Evolutionary conservation across 2,113 vertebrate genomes (phyloP).

Genomic region (Glareola pratincola): DNA sequence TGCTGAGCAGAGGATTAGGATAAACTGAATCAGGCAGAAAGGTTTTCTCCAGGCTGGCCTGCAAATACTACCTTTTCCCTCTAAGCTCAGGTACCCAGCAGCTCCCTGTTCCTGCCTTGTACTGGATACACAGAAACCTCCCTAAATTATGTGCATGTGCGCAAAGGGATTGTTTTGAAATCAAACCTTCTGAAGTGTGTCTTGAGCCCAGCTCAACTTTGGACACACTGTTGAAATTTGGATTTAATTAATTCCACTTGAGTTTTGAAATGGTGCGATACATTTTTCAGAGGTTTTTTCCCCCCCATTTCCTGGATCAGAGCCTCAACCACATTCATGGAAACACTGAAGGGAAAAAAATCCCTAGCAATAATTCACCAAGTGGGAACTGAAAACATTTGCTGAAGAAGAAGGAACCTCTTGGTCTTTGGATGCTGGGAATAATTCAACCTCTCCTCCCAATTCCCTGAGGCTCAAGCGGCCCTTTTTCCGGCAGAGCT

Average conservation of each 20-base stretch:
- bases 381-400: conserved; percentile 56
- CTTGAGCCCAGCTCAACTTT: conserved; percentile 64
- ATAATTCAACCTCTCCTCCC: conserved; percentile 52
- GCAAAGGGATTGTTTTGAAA: conserved; percentile 59
- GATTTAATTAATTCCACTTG: conserved; percentile 75
- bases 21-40: background rate
- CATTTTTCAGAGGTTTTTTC: conserved; percentile 47
- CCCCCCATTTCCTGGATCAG: conserved; percentile 62
- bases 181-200: conserved; percentile 60
- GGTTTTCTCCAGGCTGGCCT: background rate
- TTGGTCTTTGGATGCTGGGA: conserved; percentile 54
- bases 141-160: conserved; percentile 36
- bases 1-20: conserved; percentile 25
- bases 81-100: conserved; percentile 7
- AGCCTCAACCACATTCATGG: conserved; percentile 70
- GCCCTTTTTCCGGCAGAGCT: conserved; percentile 50
- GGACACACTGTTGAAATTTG: conserved; percentile 69
- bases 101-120: background rate
- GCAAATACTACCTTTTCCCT: background rate
- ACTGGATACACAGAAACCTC: background rate
- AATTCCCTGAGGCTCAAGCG: conserved; percentile 36
- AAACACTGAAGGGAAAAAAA: conserved; percentile 49
- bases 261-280: conserved; percentile 65
- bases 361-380: conserved; percentile 62
- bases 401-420: conserved; percentile 27